Evolutionary conservation across 2,797 vertebrate genomes (phyloP).

Genomic region (Arvicola amphibius): DNA sequence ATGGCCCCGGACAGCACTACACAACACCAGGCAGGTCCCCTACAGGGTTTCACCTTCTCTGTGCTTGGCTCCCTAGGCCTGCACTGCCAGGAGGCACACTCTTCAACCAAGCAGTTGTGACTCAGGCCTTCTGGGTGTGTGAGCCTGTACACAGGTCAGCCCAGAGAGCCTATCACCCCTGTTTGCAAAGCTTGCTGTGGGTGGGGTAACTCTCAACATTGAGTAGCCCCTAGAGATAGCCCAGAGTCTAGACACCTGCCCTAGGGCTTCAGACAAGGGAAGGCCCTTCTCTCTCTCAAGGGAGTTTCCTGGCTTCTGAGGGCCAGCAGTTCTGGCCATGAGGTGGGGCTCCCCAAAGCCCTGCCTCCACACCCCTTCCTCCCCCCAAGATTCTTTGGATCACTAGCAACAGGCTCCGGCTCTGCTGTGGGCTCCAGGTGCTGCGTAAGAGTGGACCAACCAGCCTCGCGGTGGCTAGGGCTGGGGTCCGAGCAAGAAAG

Average conservation of each 20-base stretch:
- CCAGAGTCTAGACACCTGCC: rapidly evolving
- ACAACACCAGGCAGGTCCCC: not conserved
- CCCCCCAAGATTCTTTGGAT: not conserved
- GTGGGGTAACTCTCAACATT: not conserved
- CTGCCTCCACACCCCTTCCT: not conserved
- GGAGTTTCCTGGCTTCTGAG: not conserved
- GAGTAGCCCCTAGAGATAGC: not conserved
- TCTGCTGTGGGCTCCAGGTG: not conserved
- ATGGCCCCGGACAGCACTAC: rapidly evolving
- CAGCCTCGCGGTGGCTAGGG: not conserved
- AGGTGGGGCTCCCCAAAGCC: slow-evolving; percentile 70
- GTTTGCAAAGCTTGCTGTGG: not conserved
- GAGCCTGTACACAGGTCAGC: not conserved
- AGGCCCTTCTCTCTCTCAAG: not conserved
- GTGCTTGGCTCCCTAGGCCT: rapidly evolving
- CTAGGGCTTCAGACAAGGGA: not conserved
- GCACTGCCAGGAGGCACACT: not conserved
- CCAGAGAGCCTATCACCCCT: not conserved
- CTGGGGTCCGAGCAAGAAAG: not conserved
- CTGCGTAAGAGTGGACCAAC: not conserved
- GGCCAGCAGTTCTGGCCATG: slow-evolving; percentile 22
- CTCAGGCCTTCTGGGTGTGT: not conserved
- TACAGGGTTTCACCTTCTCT: not conserved
- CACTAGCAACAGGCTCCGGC: not conserved
- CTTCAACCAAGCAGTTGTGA: not conserved